A percentile compares a stretch with the other conserved stretches of the same genome.
These are phyloP conservation scores for Gastrophysa polygoni DNA, from an alignment of 2,888 invertebrate species.

Conservation along the genomic window DNA sequence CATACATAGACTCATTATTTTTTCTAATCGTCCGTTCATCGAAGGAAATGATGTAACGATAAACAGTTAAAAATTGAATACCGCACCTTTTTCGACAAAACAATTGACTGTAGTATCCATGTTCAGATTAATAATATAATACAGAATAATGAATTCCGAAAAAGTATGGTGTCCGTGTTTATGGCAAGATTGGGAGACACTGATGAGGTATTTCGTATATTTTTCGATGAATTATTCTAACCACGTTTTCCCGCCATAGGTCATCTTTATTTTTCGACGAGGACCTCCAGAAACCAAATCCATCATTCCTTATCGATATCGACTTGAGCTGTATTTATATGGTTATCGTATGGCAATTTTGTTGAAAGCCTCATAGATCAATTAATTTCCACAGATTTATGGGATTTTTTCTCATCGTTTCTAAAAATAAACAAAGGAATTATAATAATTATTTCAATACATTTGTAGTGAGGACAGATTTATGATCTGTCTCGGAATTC, in stretches of 20 bases:
- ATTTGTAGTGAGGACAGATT: too few species aligned
- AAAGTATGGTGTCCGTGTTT: conserved; percentile 32
- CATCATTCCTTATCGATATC: too few species aligned
- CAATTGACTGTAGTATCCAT: conserved; percentile 45
- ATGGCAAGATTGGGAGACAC: conserved; percentile 28
- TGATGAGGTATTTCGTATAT: conserved; percentile 33
- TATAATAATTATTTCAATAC: too few species aligned
- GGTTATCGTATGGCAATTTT: too few species aligned
- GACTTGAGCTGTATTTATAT: too few species aligned
- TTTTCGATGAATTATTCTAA: conserved; percentile 30
- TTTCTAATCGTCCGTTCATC: conserved; percentile 22
- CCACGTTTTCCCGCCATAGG: conserved; percentile 27
- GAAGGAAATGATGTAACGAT: conserved; percentile 43
- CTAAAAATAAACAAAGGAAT: too few species aligned
- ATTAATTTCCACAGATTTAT: too few species aligned
- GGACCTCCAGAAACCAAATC: background rate
- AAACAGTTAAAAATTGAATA: conserved; percentile 44
- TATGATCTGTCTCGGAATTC: too few species aligned
- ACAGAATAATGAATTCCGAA: conserved; percentile 39
- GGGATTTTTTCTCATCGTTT: too few species aligned
- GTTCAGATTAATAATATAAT: conserved; percentile 44
- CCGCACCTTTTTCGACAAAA: conserved; percentile 47
- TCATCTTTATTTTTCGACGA: conserved; percentile 18
- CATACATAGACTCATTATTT: conserved; percentile 17
- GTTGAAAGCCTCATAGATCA: too few species aligned